Conservation (phyloP, 2,888 invertebrate species). For the Melieria omissa region DNA sequence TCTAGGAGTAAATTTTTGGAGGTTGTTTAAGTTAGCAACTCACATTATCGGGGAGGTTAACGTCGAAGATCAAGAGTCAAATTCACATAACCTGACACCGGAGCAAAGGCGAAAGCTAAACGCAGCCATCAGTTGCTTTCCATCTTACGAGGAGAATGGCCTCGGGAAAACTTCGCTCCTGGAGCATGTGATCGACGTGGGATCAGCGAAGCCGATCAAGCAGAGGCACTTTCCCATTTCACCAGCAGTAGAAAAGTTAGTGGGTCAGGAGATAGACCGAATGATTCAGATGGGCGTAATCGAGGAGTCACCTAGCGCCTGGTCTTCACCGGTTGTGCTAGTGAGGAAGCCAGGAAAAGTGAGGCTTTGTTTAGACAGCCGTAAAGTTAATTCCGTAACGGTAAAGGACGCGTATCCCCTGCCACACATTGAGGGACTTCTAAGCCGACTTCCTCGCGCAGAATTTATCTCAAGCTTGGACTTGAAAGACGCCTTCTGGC, state of each 20-base stretch:
- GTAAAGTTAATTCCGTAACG: slow-evolving; percentile 24
- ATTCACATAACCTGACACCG: not conserved
- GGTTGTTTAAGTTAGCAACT: too few species aligned
- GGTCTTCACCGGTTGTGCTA: slow-evolving; percentile 12
- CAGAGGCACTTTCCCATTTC: too few species aligned
- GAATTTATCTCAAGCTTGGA: too few species aligned
- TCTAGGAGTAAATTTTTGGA: too few species aligned
- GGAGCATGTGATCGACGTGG: slow-evolving; percentile 27
- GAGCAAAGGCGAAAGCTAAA: slow-evolving; percentile 6
- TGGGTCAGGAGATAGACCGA: too few species aligned
- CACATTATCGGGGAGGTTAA: slow-evolving; percentile 15
- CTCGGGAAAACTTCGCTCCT: slow-evolving; percentile 31
- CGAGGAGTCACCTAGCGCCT: slow-evolving; percentile 33
- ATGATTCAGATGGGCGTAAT: slow-evolving; percentile 26
- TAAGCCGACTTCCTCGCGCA: too few species aligned
- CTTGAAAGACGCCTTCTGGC: too few species aligned
- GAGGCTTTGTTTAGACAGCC: slow-evolving; percentile 15
- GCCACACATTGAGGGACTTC: slow-evolving; percentile 31
- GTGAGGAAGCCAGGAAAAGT: slow-evolving; percentile 19
- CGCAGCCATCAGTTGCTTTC: slow-evolving; percentile 2
- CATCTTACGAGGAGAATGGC: slow-evolving; percentile 25
- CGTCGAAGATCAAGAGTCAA: not conserved
- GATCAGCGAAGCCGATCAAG: too few species aligned
- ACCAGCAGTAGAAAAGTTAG: too few species aligned
- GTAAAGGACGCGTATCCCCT: slow-evolving; percentile 31